Evolutionary conservation across 2,888 invertebrate species (phyloP).

Genomic region (Allacma fusca): DNA sequence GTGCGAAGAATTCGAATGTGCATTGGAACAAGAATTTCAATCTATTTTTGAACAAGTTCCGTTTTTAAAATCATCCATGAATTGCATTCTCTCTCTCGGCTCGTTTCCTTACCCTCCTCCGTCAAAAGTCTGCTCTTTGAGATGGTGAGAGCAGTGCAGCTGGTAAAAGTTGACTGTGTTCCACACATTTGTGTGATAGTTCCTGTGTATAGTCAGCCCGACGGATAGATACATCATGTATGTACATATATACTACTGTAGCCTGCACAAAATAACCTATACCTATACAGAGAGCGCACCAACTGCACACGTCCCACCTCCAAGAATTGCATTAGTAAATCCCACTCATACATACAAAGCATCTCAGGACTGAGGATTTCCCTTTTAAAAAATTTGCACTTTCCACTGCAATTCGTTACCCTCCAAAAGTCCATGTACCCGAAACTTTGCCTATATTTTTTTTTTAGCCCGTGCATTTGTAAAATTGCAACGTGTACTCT

Average conservation of each 20-base stretch:
- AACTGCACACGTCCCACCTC: not conserved
- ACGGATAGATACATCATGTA: too few species aligned
- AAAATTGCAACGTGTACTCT: too few species aligned
- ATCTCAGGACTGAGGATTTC: not conserved
- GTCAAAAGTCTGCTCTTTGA: not conserved
- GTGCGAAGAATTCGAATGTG: conserved; percentile 5
- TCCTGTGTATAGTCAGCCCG: too few species aligned
- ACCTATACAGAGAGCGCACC: not conserved
- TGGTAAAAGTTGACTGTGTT: too few species aligned
- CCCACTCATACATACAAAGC: not conserved
- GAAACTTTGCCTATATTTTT: too few species aligned
- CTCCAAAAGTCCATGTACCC: too few species aligned
- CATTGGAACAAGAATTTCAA: conserved; percentile 13
- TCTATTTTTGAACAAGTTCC: conserved; percentile 30
- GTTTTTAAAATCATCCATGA: conserved; percentile 33
- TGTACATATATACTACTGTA: too few species aligned
- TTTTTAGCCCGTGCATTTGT: too few species aligned
- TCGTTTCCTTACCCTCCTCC: not conserved
- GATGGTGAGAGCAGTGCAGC: too few species aligned
- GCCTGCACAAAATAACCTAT: too few species aligned
- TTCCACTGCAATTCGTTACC: not conserved
- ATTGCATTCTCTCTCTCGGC: conserved; percentile 25
- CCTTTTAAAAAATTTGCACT: conserved; percentile 10
- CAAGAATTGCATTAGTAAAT: not conserved
- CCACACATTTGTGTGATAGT: too few species aligned